Conservation (phyloP, 2,797 vertebrate species). For the Gastrophryne carolinensis region DNA sequence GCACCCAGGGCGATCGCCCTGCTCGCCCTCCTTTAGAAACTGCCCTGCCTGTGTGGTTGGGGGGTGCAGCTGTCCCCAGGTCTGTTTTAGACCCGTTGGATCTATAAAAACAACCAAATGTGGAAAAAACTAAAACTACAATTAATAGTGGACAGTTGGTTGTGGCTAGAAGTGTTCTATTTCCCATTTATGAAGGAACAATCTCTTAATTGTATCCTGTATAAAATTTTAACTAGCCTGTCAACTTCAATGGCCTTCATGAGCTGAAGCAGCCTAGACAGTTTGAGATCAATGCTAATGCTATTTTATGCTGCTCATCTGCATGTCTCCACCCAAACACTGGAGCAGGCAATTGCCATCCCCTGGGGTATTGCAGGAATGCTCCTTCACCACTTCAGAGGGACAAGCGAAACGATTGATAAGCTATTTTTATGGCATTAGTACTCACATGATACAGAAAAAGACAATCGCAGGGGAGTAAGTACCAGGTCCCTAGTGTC, state of each 20-base stretch:
- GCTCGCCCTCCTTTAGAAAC: too few species aligned
- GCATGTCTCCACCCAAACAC: not conserved
- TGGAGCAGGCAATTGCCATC: not conserved
- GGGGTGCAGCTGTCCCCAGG: too few species aligned
- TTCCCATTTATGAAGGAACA: too few species aligned
- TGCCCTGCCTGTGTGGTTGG: too few species aligned
- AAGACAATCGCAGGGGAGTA: not conserved
- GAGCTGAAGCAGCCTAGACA: not conserved
- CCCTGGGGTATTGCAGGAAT: constrained; percentile 12
- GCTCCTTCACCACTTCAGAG: not conserved
- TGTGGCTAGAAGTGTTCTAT: too few species aligned
- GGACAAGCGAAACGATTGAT: not conserved
- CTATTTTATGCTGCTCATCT: not conserved
- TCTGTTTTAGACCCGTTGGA: too few species aligned
- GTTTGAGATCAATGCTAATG: not conserved
- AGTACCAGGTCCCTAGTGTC: too few species aligned
- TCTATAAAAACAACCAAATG: too few species aligned
- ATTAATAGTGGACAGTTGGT: not conserved
- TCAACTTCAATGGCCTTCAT: not conserved
- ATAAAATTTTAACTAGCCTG: not conserved
- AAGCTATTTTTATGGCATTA: not conserved
- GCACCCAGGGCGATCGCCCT: too few species aligned
- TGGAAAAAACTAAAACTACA: too few species aligned
- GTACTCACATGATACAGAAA: not conserved
- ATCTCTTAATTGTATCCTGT: too few species aligned